Percentiles rank a stretch among this genome's conserved stretches.
Conservation (phyloP, 1,140 invertebrate species). For the Mizuhopecten yessoensis region DNA sequence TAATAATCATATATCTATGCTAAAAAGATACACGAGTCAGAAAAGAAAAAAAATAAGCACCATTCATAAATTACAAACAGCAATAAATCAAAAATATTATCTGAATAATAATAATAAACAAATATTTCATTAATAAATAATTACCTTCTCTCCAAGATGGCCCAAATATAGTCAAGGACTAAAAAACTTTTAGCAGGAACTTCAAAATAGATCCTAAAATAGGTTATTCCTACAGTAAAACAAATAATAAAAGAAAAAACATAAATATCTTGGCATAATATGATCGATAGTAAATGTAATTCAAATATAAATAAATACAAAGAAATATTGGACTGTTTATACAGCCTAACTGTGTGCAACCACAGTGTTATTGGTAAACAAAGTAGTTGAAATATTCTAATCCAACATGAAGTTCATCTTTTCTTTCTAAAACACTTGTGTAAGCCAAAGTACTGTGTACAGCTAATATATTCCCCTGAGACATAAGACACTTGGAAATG, state of each 20-base stretch:
- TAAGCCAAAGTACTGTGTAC: too few relatives aligned
- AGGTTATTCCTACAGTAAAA: conserved; percentile 28
- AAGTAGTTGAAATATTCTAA: too few relatives aligned
- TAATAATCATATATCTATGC: neutral
- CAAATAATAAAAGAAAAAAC: conserved; percentile 36
- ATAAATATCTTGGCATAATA: neutral
- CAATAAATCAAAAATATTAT: neutral
- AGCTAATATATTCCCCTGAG: too few relatives aligned
- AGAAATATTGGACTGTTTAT: neutral
- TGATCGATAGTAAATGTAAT: neutral
- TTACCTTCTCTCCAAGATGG: conserved; percentile 37
- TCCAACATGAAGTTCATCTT: too few relatives aligned
- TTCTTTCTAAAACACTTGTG: too few relatives aligned
- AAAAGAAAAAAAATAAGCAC: neutral
- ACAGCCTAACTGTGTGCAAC: neutral
- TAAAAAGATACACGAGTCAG: neutral
- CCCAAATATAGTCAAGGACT: conserved; percentile 33
- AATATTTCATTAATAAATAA: neutral
- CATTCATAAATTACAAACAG: neutral
- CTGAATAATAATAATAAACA: conserved; percentile 3
- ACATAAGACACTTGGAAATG: too few relatives aligned
- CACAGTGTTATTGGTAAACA: too few relatives aligned
- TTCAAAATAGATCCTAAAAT: conserved; percentile 35
- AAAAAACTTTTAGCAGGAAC: conserved; percentile 20
- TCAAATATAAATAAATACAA: neutral